Conservation (phyloP, 2,888 invertebrate genomes). For the Cephus sareptanus region DNA sequence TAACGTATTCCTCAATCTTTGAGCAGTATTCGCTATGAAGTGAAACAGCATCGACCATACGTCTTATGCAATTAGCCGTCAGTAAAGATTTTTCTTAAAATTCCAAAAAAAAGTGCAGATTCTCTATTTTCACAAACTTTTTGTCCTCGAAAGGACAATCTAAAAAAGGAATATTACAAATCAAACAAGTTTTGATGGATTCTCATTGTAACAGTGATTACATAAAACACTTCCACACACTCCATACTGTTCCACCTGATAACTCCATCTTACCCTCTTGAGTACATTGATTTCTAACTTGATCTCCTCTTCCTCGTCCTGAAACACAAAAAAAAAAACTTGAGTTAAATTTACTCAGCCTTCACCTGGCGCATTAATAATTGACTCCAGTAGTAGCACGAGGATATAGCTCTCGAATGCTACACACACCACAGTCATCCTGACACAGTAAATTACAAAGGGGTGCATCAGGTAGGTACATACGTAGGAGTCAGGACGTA, state of each 20-base stretch:
- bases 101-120: neutral
- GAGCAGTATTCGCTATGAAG: no score
- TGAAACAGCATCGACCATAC: no score
- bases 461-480: neutral
- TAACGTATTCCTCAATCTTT: neutral
- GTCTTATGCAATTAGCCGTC: neutral
- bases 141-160: neutral
- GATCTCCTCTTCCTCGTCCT: conserved; percentile 99
- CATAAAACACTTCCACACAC: neutral
- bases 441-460: neutral
- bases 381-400: neutral
- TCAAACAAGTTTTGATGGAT: neutral
- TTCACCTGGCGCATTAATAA: neutral
- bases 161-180: no score
- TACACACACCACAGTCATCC: neutral
- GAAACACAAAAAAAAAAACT: conserved; percentile 40
- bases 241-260: neutral
- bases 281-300: conserved; percentile 99
- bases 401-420: neutral
- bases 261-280: conserved; percentile 76
- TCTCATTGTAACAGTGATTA: neutral
- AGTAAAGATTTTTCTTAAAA: neutral
- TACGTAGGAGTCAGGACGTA: neutral
- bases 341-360: neutral
- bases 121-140: neutral